Conservation (phyloP, 2,113 vertebrate species). For the Plotosus lineatus region DNA sequence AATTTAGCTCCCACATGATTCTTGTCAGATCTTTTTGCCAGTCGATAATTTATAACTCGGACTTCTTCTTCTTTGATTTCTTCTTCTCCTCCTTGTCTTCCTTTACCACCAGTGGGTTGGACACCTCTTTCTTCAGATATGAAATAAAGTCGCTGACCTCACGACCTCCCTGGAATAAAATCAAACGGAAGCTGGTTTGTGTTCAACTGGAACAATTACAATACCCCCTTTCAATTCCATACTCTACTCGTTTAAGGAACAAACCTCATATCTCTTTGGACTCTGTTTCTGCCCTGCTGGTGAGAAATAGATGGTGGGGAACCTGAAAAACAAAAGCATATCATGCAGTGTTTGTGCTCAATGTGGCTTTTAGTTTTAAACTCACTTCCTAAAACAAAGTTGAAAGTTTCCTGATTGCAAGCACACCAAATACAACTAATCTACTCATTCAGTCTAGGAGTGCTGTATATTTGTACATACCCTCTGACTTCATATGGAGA, state of each 20-base stretch:
- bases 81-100: slow-evolving; percentile 90
- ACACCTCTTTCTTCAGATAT: slow-evolving; percentile 91
- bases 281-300: slow-evolving; percentile 87
- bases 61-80: slow-evolving; percentile 75
- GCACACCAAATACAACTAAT: background rate
- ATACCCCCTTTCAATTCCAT: no score
- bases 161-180: slow-evolving; percentile 83
- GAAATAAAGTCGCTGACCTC: slow-evolving; percentile 92
- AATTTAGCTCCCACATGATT: slow-evolving; percentile 68
- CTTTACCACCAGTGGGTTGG: slow-evolving; percentile 78
- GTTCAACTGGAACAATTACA: background rate
- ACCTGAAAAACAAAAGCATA: slow-evolving; percentile 70
- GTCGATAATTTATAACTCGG: slow-evolving; percentile 69
- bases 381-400: background rate
- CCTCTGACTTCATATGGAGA: slow-evolving; percentile 94
- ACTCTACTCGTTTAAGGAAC: background rate
- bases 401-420: background rate
- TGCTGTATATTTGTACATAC: slow-evolving; percentile 69
- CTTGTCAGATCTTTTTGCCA: slow-evolving; percentile 25
- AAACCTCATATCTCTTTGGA: slow-evolving; percentile 97
- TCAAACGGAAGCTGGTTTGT: no score
- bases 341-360: background rate
- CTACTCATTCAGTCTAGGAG: no score
- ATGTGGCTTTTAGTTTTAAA: background rate
- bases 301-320: slow-evolving; percentile 94